These are phyloP conservation scores for Oplegnathus fasciatus DNA, from an alignment of 2,113 vertebrate species.

Conservation along the genomic window DNA sequence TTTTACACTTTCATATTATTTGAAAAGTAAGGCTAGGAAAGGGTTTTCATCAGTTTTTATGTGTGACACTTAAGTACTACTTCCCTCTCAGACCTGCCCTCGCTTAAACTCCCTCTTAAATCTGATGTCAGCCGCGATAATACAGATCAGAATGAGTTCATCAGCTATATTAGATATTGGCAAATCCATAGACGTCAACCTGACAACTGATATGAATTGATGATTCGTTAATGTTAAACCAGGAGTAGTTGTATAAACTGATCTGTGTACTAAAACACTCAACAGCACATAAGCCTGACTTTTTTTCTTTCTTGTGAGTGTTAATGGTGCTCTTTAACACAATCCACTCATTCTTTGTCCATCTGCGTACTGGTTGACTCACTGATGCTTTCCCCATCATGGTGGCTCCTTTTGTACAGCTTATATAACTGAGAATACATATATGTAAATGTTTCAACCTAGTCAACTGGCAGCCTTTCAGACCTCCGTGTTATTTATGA, in stretches of 20 bases:
- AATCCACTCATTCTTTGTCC: conserved; percentile 55
- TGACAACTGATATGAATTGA: not conserved
- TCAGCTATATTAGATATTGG: not conserved
- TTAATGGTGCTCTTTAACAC: conserved; percentile 37
- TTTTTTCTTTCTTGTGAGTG: conserved; percentile 26
- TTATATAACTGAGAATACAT: not conserved
- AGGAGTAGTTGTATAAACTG: not conserved
- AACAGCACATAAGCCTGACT: conserved; percentile 5
- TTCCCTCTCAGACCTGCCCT: too few relatives aligned
- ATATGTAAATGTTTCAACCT: not conserved
- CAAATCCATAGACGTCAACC: not conserved
- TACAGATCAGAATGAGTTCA: not conserved
- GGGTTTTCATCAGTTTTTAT: not conserved
- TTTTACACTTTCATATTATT: not conserved
- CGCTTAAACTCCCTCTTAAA: too few relatives aligned
- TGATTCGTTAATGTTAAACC: not conserved
- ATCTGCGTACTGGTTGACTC: conserved; percentile 48
- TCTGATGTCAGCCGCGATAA: not conserved
- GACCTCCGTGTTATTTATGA: not conserved
- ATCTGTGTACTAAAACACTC: not conserved
- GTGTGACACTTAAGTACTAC: too few relatives aligned
- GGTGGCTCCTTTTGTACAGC: conserved; percentile 3
- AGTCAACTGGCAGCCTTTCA: not conserved
- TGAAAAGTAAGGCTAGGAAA: not conserved
- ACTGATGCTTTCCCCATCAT: conserved; percentile 24